phyloP scores from a whole-genome alignment of 2,113 vertebrate genomes.

The Panurus biarmicus region DNA sequence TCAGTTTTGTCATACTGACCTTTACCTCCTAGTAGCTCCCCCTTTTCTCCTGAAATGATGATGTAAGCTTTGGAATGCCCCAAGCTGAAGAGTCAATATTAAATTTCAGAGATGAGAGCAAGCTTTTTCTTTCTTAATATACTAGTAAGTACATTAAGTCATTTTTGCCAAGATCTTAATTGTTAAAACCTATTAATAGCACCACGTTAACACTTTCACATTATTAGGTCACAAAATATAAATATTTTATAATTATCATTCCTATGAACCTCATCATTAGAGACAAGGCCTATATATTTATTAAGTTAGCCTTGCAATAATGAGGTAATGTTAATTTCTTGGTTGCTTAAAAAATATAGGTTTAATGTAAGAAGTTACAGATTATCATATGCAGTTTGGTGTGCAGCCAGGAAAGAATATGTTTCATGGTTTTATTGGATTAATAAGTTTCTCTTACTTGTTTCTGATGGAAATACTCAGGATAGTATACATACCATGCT shows the following conservation, averaged over 20 bases:
- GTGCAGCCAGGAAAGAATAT: background rate
- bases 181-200: background rate
- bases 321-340: background rate
- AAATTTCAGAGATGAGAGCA: background rate
- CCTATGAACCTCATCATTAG: background rate
- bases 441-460: background rate
- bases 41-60: background rate
- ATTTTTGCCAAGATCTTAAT: background rate
- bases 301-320: background rate
- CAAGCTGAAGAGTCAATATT: background rate
- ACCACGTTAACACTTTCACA: rapidly evolving
- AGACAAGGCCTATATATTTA: background rate
- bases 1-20: background rate
- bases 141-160: rapidly evolving
- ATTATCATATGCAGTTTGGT: background rate
- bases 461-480: background rate
- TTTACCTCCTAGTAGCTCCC: background rate
- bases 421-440: background rate
- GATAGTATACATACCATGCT: background rate
- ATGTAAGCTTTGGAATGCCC: background rate
- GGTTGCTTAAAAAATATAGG: background rate
- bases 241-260: background rate
- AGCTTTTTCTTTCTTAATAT: background rate
- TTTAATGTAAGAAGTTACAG: background rate
- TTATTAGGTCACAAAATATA: background rate